Percentiles rank a stretch among this genome's conserved stretches.
phyloP scores from a whole-genome alignment of 2,113 vertebrate genomes.

The Laticauda colubrina region DNA sequence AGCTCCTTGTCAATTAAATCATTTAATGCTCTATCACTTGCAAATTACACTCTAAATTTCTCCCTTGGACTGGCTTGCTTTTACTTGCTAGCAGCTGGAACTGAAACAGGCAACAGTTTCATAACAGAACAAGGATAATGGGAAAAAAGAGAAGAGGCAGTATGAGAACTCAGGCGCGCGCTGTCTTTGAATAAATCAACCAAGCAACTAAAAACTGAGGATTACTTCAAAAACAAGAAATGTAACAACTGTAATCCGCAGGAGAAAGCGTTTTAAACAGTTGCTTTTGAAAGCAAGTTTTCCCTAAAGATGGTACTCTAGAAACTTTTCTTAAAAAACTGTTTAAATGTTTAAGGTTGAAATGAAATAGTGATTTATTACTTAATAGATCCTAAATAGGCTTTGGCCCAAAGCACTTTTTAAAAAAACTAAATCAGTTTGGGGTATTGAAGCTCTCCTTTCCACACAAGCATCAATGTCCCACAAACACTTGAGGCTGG shows the following conservation, averaged over 20 bases:
- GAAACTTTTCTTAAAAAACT: background rate
- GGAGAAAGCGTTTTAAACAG: background rate
- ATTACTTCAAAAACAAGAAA: background rate
- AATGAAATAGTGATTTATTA: background rate
- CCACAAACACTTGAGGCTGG: background rate
- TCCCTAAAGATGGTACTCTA: background rate
- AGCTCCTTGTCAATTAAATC: background rate
- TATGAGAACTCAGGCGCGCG: background rate
- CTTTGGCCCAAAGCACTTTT: background rate
- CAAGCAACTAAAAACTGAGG: background rate
- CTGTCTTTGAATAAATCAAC: background rate
- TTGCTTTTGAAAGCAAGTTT: background rate
- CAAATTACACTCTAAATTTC: background rate
- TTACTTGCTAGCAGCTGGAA: background rate
- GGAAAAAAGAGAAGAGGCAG: background rate
- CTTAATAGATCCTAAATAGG: background rate
- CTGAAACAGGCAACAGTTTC: background rate
- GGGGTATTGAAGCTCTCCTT: background rate
- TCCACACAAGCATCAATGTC: background rate
- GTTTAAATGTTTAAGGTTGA: background rate
- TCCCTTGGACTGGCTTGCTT: background rate
- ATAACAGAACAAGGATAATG: background rate
- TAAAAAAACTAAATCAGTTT: background rate
- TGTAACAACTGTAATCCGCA: background rate
- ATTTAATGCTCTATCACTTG: background rate